Percentiles rank a stretch among this genome's conserved stretches.
Conservation (phyloP, 1,140 invertebrate genomes). For the Gonatopus flavifemur region DNA sequence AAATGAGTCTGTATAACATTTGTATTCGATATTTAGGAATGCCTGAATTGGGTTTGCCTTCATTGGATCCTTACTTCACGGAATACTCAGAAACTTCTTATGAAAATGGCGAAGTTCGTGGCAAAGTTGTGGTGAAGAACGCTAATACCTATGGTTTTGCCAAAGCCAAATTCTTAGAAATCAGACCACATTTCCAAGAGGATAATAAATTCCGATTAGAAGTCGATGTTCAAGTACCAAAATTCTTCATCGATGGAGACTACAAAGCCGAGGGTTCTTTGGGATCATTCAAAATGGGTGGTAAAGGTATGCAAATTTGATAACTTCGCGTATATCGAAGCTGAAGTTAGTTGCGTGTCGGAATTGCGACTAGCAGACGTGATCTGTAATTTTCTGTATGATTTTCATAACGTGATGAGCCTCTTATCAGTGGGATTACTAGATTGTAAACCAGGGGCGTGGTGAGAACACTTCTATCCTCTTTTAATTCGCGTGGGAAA, state of each 20-base stretch:
- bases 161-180: constrained; percentile 55
- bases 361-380: background rate
- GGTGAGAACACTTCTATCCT: too few species aligned
- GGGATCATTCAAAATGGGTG: constrained; percentile 55
- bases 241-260: constrained; percentile 52
- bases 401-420: too few species aligned
- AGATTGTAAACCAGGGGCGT: too few species aligned
- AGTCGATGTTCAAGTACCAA: constrained; percentile 57
- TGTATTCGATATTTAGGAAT: constrained; percentile 43
- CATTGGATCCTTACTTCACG: constrained; percentile 57
- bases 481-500: too few species aligned
- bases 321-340: background rate
- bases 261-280: constrained; percentile 58
- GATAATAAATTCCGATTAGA: constrained; percentile 59
- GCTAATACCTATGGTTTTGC: constrained; percentile 56
- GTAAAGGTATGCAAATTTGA: constrained; percentile 49
- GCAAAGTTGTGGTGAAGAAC: constrained; percentile 53
- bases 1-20: background rate
- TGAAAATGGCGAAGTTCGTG: constrained; percentile 54
- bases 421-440: too few species aligned
- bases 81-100: constrained; percentile 54
- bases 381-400: background rate
- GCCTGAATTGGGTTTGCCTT: constrained; percentile 53
- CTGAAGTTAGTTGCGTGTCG: background rate
- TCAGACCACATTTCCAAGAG: constrained; percentile 56